These are phyloP conservation scores for Nyctibius bracteatus DNA, from an alignment of 2,113 vertebrate genomes.

Conservation along the genomic window DNA sequence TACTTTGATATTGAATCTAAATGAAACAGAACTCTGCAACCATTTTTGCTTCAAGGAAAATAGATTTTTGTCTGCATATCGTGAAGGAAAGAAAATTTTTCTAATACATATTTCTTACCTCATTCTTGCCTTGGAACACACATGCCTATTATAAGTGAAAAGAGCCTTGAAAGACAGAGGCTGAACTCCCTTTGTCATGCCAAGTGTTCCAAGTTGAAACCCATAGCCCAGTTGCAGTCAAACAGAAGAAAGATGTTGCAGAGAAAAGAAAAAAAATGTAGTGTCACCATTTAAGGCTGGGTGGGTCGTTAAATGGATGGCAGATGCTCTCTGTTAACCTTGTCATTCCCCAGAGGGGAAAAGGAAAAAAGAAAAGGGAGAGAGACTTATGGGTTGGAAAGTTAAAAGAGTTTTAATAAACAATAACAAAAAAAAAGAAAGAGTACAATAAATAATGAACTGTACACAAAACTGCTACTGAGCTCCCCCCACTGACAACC, in stretches of 20 bases:
- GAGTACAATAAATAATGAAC: too few relatives aligned
- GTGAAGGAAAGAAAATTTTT: not conserved
- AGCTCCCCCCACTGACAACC: too few relatives aligned
- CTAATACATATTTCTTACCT: not conserved
- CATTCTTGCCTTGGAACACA: not conserved
- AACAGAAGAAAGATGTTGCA: not conserved
- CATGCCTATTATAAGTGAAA: not conserved
- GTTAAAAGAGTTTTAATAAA: too few relatives aligned
- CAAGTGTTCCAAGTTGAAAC: not conserved
- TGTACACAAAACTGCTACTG: too few relatives aligned
- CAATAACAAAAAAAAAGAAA: too few relatives aligned
- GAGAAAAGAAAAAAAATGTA: not conserved
- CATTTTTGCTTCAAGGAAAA: not conserved
- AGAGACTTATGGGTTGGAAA: too few relatives aligned
- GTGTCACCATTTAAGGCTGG: too few relatives aligned
- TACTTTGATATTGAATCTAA: not conserved
- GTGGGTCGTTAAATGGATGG: too few relatives aligned
- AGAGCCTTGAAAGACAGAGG: not conserved
- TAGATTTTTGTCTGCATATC: not conserved
- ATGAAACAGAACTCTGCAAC: fast-evolving
- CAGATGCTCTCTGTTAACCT: too few relatives aligned
- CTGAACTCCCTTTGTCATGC: not conserved
- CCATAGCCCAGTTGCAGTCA: fast-evolving
- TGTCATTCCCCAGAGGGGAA: too few relatives aligned
- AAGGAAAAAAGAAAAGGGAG: too few relatives aligned